Conservation (phyloP, 1,140 invertebrate species). For the Solen grandis region DNA sequence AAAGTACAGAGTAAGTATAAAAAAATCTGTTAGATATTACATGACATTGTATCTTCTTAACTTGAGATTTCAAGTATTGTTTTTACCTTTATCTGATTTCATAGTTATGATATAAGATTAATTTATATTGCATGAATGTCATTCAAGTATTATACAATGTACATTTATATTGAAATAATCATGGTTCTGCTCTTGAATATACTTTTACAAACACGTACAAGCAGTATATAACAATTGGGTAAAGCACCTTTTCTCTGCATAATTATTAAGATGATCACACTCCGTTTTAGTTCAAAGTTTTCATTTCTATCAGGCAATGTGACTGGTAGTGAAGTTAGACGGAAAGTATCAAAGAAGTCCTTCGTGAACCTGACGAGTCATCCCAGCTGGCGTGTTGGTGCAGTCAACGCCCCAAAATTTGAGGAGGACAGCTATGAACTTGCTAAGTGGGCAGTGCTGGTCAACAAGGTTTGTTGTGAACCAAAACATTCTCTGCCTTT, state of each 20-base stretch:
- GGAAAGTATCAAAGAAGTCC: background rate
- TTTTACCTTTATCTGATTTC: background rate
- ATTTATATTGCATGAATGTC: too few relatives aligned
- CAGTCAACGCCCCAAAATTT: constrained; percentile 65
- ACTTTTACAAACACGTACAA: too few relatives aligned
- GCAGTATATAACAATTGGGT: too few relatives aligned
- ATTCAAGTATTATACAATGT: too few relatives aligned
- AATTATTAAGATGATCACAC: too few relatives aligned
- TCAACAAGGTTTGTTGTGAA: constrained; percentile 13
- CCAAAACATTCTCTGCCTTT: too few relatives aligned
- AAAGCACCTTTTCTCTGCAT: too few relatives aligned
- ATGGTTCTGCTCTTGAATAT: too few relatives aligned
- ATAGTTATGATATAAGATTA: too few relatives aligned
- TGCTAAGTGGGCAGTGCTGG: constrained; percentile 70
- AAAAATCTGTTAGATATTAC: background rate
- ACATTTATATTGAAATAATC: too few relatives aligned
- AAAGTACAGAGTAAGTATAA: constrained; percentile 69
- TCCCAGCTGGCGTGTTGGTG: constrained; percentile 63
- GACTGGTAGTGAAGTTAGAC: background rate
- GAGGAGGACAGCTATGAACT: constrained; percentile 69
- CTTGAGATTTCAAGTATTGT: background rate
- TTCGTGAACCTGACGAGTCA: constrained; percentile 61
- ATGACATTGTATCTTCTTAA: background rate
- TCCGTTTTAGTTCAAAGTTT: too few relatives aligned
- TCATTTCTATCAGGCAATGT: too few relatives aligned